These are phyloP conservation scores for Hirundo rustica DNA, from an alignment of 2,797 vertebrate species.

Conservation along the genomic window DNA sequence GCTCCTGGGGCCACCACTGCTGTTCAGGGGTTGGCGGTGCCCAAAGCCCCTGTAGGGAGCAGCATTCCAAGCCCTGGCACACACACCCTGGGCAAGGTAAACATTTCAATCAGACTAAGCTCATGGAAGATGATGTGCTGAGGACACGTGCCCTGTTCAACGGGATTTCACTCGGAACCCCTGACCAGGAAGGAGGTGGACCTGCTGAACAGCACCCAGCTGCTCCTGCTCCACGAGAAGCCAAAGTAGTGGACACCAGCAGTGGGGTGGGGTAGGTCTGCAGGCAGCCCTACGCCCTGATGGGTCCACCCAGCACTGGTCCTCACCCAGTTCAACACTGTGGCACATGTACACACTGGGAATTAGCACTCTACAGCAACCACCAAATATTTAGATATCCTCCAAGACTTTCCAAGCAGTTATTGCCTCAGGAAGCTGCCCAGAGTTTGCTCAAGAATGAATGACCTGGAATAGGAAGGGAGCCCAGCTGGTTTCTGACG, in stretches of 20 bases:
- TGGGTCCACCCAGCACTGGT: neutral
- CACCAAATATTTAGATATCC: slow-evolving; percentile 45
- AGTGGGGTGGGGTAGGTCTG: neutral
- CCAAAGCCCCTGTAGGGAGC: neutral
- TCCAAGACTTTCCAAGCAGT: neutral
- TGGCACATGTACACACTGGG: neutral
- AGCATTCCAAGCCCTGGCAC: neutral
- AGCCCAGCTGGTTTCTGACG: slow-evolving; percentile 23
- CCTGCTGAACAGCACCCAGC: neutral
- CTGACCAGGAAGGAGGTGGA: neutral
- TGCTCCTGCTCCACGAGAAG: neutral
- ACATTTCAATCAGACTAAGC: neutral
- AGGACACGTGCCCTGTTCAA: neutral
- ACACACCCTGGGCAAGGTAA: rapidly evolving
- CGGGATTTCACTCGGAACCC: neutral
- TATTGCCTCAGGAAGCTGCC: slow-evolving; percentile 19
- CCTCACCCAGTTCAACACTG: neutral
- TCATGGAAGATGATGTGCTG: neutral
- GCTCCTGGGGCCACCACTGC: neutral
- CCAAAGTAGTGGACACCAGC: neutral
- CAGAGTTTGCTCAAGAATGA: slow-evolving; percentile 41
- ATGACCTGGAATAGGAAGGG: neutral
- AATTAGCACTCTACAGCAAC: slow-evolving; percentile 47
- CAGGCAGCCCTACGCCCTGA: neutral
- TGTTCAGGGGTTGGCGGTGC: neutral